These are phyloP conservation scores for Phyllostomus discolor DNA, from an alignment of 2,113 vertebrate species.

Conservation along the genomic window DNA sequence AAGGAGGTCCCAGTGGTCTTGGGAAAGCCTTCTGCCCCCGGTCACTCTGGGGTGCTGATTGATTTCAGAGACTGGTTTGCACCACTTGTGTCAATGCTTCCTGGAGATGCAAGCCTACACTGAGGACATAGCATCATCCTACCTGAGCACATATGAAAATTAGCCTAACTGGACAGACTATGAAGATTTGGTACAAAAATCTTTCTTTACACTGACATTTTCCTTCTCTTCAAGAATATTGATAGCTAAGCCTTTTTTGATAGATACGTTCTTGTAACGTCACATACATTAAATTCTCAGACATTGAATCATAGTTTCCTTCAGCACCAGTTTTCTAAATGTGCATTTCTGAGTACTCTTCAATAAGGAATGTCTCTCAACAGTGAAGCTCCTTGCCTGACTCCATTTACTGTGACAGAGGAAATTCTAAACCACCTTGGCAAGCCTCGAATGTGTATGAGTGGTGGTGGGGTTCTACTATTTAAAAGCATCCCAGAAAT, in stretches of 20 bases:
- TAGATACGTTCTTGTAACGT: not conserved
- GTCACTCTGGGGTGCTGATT: not conserved
- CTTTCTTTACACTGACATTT: not conserved
- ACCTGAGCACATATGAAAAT: not conserved
- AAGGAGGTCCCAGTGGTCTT: not conserved
- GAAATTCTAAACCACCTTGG: not conserved
- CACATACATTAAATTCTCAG: not conserved
- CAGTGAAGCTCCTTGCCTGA: not conserved
- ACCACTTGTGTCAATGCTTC: not conserved
- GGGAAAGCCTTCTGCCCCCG: not conserved
- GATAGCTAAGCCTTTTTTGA: not conserved
- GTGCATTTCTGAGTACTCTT: not conserved
- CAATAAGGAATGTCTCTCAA: not conserved
- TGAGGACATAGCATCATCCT: not conserved
- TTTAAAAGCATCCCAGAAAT: not conserved
- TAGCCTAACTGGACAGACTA: not conserved
- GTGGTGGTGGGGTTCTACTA: not conserved
- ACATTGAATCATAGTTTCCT: not conserved
- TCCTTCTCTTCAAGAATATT: not conserved
- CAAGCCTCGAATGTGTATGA: not conserved
- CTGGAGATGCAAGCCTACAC: not conserved
- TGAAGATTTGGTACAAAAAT: not conserved
- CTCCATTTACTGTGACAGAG: not conserved
- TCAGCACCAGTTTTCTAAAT: not conserved
- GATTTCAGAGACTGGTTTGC: not conserved